Base-by-base conservation (phyloP, 2,113 vertebrate species). In the Coryphaenoides rupestris region DNA sequence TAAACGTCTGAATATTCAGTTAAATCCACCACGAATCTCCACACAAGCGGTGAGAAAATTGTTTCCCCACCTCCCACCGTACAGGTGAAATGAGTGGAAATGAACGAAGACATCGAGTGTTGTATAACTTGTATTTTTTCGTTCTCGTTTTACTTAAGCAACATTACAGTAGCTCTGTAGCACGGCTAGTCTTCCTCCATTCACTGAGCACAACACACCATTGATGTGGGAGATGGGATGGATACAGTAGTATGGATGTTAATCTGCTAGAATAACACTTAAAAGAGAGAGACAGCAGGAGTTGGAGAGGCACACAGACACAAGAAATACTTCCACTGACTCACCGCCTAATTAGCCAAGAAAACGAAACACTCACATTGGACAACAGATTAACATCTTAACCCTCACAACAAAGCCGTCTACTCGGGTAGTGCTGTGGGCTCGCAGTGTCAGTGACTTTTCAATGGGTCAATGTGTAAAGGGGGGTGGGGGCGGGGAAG, bases 71-170 rank as follows among this genome's bases (percentile, higher is more conserved):
- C 40, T 6, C 40, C 40, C 40, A 45, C 5, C 5, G 5, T 45
- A 12, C 5, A 45, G 5, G 13, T 45, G 40, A 45, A 45, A 45
- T 6, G 5, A 45, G 5, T 13, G 13, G 5, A 45, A 45, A 50
- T 17, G 5, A 50, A 50, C 3, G 47, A 22, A 55, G 2, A 24
- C 0, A 5, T 55, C 23, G 2, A 33, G 19, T 22, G 2, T 74
- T 81, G 84, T 85, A 83, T 19, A 84, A 69, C 40, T 86, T 91
- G 84, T 85, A 85, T 88, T 85, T 83, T 60, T 69, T 78, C n/a
- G 16, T 19, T 68, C 67, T 82, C 60, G 54, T 76, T n/a, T n/a
- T 70, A 65, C 55, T 82, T 73, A 60, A 77, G 76, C 75, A 47
- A 69, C 77, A 67, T 84, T 83, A 86, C 81, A 89, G 69, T 79